Conservation (phyloP, 1,140 invertebrate species). For the Lordiphosa collinella region DNA sequence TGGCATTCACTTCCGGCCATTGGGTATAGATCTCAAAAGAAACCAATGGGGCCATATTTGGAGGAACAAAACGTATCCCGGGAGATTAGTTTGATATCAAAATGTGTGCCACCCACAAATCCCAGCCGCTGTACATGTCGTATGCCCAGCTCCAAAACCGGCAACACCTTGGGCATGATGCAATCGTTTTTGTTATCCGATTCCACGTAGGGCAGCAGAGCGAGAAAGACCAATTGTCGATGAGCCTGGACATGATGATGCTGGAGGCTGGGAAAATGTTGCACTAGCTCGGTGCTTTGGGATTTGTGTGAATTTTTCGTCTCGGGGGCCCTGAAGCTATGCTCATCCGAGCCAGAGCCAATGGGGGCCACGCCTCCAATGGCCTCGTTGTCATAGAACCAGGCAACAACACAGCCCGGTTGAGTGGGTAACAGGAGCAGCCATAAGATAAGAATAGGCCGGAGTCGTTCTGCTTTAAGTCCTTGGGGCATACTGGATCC, state of each 20-base stretch:
- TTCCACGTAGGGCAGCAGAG: slow-evolving; percentile 56
- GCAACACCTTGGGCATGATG: slow-evolving; percentile 85
- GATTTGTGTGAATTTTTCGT: slow-evolving; percentile 61
- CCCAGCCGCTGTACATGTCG: slow-evolving; percentile 82
- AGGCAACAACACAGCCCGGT: slow-evolving; percentile 21
- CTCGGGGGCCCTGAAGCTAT: slow-evolving; percentile 62
- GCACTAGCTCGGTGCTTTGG: slow-evolving; percentile 52
- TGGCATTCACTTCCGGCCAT: slow-evolving; percentile 85
- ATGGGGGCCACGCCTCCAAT: slow-evolving; percentile 34
- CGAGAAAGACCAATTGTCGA: slow-evolving; percentile 61
- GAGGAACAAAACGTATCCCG: slow-evolving; percentile 90
- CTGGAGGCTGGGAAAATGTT: slow-evolving; percentile 40
- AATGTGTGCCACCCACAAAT: slow-evolving; percentile 83
- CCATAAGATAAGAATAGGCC: slow-evolving; percentile 26
- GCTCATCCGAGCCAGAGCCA: slow-evolving; percentile 41
- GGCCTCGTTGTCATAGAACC: slow-evolving; percentile 51
- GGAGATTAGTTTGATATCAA: slow-evolving; percentile 85
- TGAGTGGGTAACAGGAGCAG: slow-evolving; percentile 26
- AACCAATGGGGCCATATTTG: slow-evolving; percentile 87
- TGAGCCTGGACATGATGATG: slow-evolving; percentile 24
- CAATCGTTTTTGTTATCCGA: slow-evolving; percentile 76
- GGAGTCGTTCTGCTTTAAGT: too few relatives aligned
- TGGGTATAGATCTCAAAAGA: slow-evolving; percentile 87
- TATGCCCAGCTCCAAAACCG: slow-evolving; percentile 88
- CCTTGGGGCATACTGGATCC: slow-evolving; percentile 23